Base-by-base conservation (phyloP, 2,113 vertebrate species). In the Lipophrys pholis region DNA sequence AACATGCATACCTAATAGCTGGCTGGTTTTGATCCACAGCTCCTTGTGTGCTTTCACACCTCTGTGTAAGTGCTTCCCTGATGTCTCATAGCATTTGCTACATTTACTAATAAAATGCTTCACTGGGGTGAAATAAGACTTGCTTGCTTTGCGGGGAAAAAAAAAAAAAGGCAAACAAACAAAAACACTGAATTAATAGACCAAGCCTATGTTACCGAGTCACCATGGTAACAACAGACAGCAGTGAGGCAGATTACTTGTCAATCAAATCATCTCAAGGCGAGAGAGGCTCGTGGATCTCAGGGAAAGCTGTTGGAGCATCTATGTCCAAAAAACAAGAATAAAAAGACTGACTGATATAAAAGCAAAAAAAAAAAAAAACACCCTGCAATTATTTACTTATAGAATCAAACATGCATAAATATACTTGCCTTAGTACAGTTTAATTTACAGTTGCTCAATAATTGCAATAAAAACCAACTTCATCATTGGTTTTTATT, bases 201-300 rank as follows among this genome's bases (percentile, higher is more conserved):
- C 56, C 45, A 45, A 58, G 67, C 75, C 67, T 76, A 73, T 73
- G 56, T 82, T 70, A 61, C 56, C 36, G 39, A 55, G 40, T 89
- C 56, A 21, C 83, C 81, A 87, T 89, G 56, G 87, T 72, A 90
- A 89, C 87, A 70, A 50, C 8, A 64, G 70, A 85, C 42, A 59
- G 76, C 39, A 5, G 63, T 59, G 70, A 50, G 58, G 69, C 41
- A 65, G 54, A 79, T 84, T 16, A 39, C 40, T 67, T 78, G 63
- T 78, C 83, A 80, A 65, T 82, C 78, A 78, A 78, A 77, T 48
- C 42, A 73, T 73, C 68, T 67, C 42, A 51, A 9, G 45, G 69
- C 60, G 56, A 53, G 60, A 73, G 36, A 46, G 5, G 60, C 46
- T 68, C 11, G 53, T 65, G 15, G 17, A 71, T 71, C 36, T 66